Evolutionary conservation across 2,888 invertebrate genomes (phyloP).

Genomic region (Meteorus cinctellus): DNA sequence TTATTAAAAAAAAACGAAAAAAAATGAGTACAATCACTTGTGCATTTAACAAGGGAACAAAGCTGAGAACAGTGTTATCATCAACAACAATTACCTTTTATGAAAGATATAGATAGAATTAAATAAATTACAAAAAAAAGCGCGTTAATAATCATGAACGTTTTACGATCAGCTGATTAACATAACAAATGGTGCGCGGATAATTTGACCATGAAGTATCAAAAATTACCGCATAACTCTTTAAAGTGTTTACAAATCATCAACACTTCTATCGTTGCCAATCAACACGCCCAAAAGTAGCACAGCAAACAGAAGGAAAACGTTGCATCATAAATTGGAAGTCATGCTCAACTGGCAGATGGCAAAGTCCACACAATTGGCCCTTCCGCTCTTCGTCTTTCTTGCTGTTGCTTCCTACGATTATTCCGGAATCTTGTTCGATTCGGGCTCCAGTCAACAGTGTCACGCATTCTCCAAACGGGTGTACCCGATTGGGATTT

Average conservation of each 20-base stretch:
- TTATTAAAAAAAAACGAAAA: slow-evolving; percentile 14
- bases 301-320: not conserved
- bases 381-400: slow-evolving; percentile 64
- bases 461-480: slow-evolving; percentile 54
- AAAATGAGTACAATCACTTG: slow-evolving; percentile 27
- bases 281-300: not conserved
- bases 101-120: not conserved
- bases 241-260: not conserved
- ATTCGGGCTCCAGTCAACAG: slow-evolving; percentile 65
- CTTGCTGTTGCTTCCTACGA: slow-evolving; percentile 63
- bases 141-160: not conserved
- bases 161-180: not conserved
- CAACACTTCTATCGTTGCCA: slow-evolving; percentile 1
- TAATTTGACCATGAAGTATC: slow-evolving; percentile 37
- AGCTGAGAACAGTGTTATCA: not conserved
- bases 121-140: not conserved
- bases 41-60: not conserved
- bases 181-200: not conserved
- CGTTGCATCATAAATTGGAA: not conserved
- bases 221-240: slow-evolving; percentile 29
- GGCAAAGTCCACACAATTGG: slow-evolving; percentile 64
- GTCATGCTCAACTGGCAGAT: slow-evolving; percentile 55
- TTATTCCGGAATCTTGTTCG: slow-evolving; percentile 59
- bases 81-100: not conserved
- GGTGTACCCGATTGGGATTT: slow-evolving; percentile 52